Evolutionary conservation across 1,140 invertebrate genomes (phyloP), one percentile per base, ranked within the genome.

Genomic region (Glomeris maerens): DNA sequence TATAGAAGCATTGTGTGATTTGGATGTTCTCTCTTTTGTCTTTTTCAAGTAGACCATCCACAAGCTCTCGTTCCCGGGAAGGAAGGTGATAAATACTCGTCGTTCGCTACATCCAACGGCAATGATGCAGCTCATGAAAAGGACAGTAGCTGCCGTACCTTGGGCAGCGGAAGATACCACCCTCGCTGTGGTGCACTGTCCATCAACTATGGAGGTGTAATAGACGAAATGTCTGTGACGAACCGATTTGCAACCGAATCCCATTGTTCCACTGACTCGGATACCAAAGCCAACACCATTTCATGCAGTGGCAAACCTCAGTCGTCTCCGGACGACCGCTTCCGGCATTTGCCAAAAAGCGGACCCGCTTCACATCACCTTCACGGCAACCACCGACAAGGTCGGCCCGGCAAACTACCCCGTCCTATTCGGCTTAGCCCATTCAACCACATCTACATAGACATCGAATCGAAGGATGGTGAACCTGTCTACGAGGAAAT

Each of bases 401-500:
- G 55, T 36, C 27, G 59, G 55, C 62, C 64, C 47, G 60, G 60
- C 50, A 52, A 38, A 54, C 52, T 20, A 40, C 50, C 39, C 53
- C 39, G 49, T 46, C 40, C 52, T 54, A 39, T 45, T 45, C 25
- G 57, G 61, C 26, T 55, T 26, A 71, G 70, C 23, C 74, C 75
- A 7, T 75, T 74, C 66, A 78, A 79, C 58, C 77, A 78, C 59
- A 77, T 76, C 2, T 78, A 78, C 58, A 76, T 74, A 2, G 77
- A 78, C 59, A 78, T 78, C 27, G 76, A 78, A 49, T 69, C 67
- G 1, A 61, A 71, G 1, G 62, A 78, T 54, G 80, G 81, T 57
- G 83, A 84, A 59, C 82, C 82, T 0, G 82, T 84, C 1, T 84
- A 84, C 62, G 83, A 84, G 62, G 83, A 84, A 59, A 84, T 84